Base-by-base conservation (phyloP, 2,797 vertebrate genomes). In the Myotis pilosus region DNA sequence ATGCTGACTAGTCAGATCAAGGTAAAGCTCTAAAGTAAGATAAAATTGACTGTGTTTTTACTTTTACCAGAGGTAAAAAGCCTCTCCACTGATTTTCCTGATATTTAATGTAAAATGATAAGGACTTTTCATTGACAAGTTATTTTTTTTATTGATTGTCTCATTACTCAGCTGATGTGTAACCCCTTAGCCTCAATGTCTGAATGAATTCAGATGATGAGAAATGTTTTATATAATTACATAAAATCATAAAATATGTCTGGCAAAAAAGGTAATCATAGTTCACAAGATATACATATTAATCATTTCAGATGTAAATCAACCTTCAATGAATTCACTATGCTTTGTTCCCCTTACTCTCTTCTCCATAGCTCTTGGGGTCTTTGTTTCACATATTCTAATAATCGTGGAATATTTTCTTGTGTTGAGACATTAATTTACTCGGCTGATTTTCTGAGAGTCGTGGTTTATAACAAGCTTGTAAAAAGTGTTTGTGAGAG, bases 401-500 rank as follows among this genome's bases (percentile, higher is more conserved):
- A 80, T 75, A 81, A 60, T 84, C 49, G 87, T 25, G 80, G 83
- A 76, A 36, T 64, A 51, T 89, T 90, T 88, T 86, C 38, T 87
- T 78, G 30, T 64, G 23, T 84, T 74, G 69, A 86, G 72, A 93
- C 68, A 89, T 90, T 92, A 84, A 89, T 81, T 79, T 87, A 78
- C 75, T 91, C 33, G 57, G 84, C 41, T 41, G 30, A 60, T 72
- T 95, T 69, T 89, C 72, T 81, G 78, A 28, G 55, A 76, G 60
- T 19, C 55, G 49, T 79, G 30, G 30, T 94, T 96, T 89, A 71
- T 87, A 96, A 85, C 60, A 89, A 91, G 71, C 74, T 93, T 92
- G 44, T 74, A 92, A 91, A 72, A 95, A 94, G 41, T 49, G 23
- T 91, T 94, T 87, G 94, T 92, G 84, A 91, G 30, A 81, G 47